Conservation (phyloP, 2,888 invertebrate genomes). For the Xanthia icteritia region DNA sequence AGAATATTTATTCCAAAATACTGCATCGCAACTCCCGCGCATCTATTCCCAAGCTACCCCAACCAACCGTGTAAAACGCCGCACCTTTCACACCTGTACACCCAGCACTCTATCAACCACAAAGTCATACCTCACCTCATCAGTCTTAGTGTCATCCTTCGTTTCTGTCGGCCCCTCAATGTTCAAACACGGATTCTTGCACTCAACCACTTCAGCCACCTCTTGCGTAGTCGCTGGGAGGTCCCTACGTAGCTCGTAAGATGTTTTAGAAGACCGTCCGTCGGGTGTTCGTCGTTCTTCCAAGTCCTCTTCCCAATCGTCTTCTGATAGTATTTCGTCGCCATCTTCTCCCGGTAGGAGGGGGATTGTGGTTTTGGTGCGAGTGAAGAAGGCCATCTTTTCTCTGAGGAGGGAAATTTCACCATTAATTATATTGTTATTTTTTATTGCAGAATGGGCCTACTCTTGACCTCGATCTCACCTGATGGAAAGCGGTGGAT, state of each 20-base stretch:
- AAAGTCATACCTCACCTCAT: constrained; percentile 93
- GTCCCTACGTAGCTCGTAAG: constrained; percentile 82
- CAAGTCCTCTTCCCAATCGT: constrained; percentile 87
- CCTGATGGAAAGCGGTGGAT: too few relatives aligned
- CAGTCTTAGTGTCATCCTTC: constrained; percentile 84
- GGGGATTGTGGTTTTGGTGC: constrained; percentile 94
- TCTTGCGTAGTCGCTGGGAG: constrained; percentile 36
- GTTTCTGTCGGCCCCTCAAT: constrained; percentile 71
- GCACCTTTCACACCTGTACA: constrained; percentile 93
- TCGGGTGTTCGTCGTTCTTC: constrained; percentile 87
- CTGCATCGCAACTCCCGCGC: constrained; percentile 42
- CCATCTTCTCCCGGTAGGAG: constrained; percentile 93
- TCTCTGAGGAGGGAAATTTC: constrained; percentile 91
- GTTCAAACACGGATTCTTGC: constrained; percentile 82
- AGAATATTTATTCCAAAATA: background rate
- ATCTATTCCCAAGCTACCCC: background rate
- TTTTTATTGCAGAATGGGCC: background rate
- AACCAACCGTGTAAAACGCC: constrained; percentile 50
- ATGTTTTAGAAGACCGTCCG: constrained; percentile 87
- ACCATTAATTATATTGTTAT: background rate
- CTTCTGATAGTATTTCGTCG: constrained; percentile 83
- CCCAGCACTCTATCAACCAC: constrained; percentile 95
- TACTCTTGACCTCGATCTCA: too few relatives aligned
- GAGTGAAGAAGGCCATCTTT: constrained; percentile 99
- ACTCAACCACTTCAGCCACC: constrained; percentile 78